A percentile compares a stretch with the other conserved stretches of the same genome.
These are phyloP conservation scores for Callithrix jacchus DNA, from an alignment of 2,113 vertebrate genomes.

Conservation along the genomic window DNA sequence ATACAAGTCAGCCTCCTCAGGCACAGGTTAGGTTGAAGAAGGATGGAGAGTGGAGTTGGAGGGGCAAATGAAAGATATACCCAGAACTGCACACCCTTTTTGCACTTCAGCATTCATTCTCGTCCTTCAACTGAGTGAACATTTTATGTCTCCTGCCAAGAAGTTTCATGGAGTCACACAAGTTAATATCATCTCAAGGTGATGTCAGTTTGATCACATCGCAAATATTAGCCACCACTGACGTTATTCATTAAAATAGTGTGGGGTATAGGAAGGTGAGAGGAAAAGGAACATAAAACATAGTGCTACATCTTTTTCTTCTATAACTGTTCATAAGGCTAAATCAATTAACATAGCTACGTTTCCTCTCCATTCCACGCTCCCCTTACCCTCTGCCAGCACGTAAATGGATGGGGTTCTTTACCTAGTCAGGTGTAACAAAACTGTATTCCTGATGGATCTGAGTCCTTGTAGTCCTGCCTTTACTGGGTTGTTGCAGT, in stretches of 20 bases:
- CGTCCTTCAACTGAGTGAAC: background rate
- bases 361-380: background rate
- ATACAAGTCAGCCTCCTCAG: background rate
- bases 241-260: constrained; percentile 4
- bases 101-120: background rate
- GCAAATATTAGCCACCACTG: background rate
- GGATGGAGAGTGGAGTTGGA: background rate
- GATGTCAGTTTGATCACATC: background rate
- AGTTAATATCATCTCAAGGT: background rate
- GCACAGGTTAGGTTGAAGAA: background rate
- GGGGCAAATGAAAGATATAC: background rate
- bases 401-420: background rate
- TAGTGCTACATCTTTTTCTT: background rate
- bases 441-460: background rate
- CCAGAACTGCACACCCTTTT: background rate
- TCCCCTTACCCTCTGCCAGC: background rate
- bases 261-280: background rate
- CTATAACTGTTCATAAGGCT: background rate
- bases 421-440: background rate
- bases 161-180: background rate
- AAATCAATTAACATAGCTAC: background rate
- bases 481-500: background rate
- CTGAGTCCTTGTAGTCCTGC: background rate
- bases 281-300: background rate
- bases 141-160: background rate